These are phyloP conservation scores for Chymomyza procnemis DNA, from an alignment of 2,888 invertebrate species.

Conservation along the genomic window DNA sequence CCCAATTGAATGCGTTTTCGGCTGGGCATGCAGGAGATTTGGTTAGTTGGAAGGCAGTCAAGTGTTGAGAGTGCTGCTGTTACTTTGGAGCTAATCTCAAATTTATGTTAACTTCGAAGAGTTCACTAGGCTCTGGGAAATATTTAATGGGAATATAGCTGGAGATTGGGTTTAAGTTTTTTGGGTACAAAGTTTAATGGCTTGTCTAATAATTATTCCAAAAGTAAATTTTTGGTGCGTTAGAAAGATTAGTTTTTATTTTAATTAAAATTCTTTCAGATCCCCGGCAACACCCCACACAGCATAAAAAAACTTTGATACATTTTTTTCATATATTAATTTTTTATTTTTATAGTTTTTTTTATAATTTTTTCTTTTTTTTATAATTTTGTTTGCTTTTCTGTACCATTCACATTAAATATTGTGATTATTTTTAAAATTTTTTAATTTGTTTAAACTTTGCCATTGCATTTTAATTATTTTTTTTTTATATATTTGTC, in stretches of 20 bases:
- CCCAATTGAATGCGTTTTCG: conserved; percentile 10
- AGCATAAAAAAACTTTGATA: not conserved
- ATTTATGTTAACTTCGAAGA: conserved; percentile 31
- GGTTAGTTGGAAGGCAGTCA: conserved; percentile 45
- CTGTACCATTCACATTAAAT: conserved; percentile 50
- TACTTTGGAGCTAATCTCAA: conserved; percentile 1
- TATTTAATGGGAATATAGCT: no score
- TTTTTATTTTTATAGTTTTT: conserved; percentile 38
- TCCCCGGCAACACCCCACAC: no score
- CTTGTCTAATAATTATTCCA: no score
- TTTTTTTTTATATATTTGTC: conserved; percentile 32
- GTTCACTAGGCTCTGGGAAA: not conserved
- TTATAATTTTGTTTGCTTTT: conserved; percentile 6
- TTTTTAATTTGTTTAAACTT: conserved; percentile 15
- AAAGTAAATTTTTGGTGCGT: no score
- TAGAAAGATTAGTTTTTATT: no score
- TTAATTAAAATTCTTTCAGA: no score
- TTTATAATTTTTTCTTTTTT: conserved; percentile 44
- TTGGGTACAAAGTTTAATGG: no score
- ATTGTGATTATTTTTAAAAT: conserved; percentile 27
- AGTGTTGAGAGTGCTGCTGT: conserved; percentile 21
- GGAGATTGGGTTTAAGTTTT: no score
- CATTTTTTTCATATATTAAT: not conserved
- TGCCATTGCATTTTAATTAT: conserved; percentile 23
- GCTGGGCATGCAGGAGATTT: conserved; percentile 54